Evolutionary conservation across 2,888 invertebrate genomes (phyloP), one percentile per base, ranked within the genome.

Genomic region (Eustalomyia histrio): DNA sequence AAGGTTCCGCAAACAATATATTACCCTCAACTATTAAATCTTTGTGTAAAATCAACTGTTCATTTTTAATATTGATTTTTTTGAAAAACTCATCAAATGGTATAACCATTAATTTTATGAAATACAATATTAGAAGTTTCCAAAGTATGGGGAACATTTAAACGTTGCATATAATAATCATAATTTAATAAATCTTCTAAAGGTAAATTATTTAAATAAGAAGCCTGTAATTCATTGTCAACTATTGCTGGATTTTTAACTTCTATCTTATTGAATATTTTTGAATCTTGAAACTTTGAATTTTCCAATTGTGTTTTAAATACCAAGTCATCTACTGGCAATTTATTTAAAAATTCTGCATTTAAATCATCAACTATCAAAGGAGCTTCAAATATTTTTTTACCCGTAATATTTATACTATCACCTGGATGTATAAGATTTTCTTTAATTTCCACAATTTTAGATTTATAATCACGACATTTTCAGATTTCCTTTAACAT

Each of bases 1-100:
- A 71, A 14, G 84, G 67, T 1, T 84, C 75, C 2, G 79, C 82
- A 65, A 90, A 90, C 4, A 85, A 69, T 1, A 86, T 86, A 72
- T 86, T 87, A 0, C 90, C 90, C 64, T 88, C 87, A 0, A 90
- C 83, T 18, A 86, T 84, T 2, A 90, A 83, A 58, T 89, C 86
- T 71, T 90, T 90, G 67, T 85, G 87, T 0, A 90, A 84, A 21
- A 87, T 68, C 17, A 90, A 57, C 24, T 83, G 83, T 1, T 85
- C 57, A 0, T 80, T 39, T 1, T 76, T 18, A 24, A 86, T 76
- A 53, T 79, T 47, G 7, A 87, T 71, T 74, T 84, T 84, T 17
- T 76, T 73, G 14, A 89, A 86, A 21, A 89, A 75, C 29, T 86
- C 85, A 53, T 86, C 85, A 12, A 89, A 85, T 1, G 86, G 47